These are phyloP conservation scores for Caenorhabditis imperialis DNA, from an alignment of 2,888 invertebrate species.

Conservation along the genomic window DNA sequence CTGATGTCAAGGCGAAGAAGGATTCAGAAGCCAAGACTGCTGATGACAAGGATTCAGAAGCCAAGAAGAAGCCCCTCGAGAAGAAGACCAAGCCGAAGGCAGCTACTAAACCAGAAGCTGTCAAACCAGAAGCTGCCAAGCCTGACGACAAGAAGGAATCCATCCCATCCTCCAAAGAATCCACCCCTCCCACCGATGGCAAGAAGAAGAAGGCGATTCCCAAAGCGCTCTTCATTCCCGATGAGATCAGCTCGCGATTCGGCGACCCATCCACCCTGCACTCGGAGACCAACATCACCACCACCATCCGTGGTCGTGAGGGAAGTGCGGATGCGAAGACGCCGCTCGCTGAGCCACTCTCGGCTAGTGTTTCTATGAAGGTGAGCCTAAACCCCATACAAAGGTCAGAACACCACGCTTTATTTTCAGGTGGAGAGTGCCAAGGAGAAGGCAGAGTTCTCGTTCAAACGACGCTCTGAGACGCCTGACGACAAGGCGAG, in stretches of 20 bases:
- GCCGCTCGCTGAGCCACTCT: slow-evolving; percentile 57
- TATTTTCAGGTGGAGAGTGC: slow-evolving; percentile 54
- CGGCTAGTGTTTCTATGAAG: slow-evolving; percentile 64
- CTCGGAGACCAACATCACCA: slow-evolving; percentile 66
- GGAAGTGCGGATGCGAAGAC: slow-evolving; percentile 65
- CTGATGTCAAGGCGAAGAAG: slow-evolving; percentile 8
- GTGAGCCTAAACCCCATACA: slow-evolving; percentile 40
- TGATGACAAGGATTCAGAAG: slow-evolving; percentile 6
- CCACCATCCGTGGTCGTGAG: slow-evolving; percentile 65
- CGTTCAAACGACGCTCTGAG: slow-evolving; percentile 59
- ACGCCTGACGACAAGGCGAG: slow-evolving; percentile 55
- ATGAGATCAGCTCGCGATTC: slow-evolving; percentile 75
- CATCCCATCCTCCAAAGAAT: slow-evolving; percentile 31
- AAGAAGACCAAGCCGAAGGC: slow-evolving; percentile 11
- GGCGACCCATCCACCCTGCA: slow-evolving; percentile 69
- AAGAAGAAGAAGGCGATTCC: slow-evolving; percentile 65
- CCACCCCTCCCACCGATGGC: slow-evolving; percentile 37
- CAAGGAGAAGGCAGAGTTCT: slow-evolving; percentile 61
- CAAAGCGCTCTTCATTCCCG: slow-evolving; percentile 73
- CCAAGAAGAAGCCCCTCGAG: slow-evolving; percentile 28
- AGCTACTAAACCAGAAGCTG: slow-evolving; percentile 18
- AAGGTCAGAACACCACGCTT: background rate
- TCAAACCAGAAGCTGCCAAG: slow-evolving; percentile 15
- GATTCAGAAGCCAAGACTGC: slow-evolving; percentile 2
- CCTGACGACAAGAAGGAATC: slow-evolving; percentile 24